These are phyloP conservation scores for Schrankia costaestrigalis DNA, from an alignment of 2,888 invertebrate genomes.

Conservation along the genomic window DNA sequence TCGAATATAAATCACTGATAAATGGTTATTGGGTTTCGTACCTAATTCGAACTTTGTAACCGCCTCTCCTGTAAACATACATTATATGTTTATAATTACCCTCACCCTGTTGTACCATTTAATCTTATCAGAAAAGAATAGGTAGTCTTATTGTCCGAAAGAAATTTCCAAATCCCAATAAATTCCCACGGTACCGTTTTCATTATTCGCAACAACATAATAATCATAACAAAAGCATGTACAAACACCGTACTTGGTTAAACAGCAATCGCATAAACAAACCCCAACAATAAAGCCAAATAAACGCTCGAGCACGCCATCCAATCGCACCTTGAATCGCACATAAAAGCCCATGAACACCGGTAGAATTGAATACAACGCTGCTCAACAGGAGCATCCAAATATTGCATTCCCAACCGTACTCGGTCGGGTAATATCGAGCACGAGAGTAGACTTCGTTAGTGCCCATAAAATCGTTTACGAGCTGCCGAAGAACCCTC, in stretches of 20 bases:
- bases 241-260: constrained; percentile 77
- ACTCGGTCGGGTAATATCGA: constrained; percentile 76
- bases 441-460: constrained; percentile 76
- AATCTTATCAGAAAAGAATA: constrained; percentile 38
- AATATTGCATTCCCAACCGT: constrained; percentile 72
- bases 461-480: constrained; percentile 79
- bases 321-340: constrained; percentile 81
- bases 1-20: constrained; percentile 76
- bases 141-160: neutral
- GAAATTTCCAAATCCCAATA: constrained; percentile 6
- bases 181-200: constrained; percentile 59
- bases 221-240: constrained; percentile 78
- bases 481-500: constrained; percentile 80
- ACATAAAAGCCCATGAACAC: constrained; percentile 78
- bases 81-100: constrained; percentile 22
- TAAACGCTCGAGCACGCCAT: constrained; percentile 80
- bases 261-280: constrained; percentile 81
- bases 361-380: constrained; percentile 76
- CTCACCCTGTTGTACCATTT: constrained; percentile 8
- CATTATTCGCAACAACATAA: constrained; percentile 74
- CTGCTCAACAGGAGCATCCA: constrained; percentile 71
- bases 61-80: constrained; percentile 40
- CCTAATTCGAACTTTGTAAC: constrained; percentile 61
- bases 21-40: constrained; percentile 68
- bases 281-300: constrained; percentile 80